Base-by-base conservation (phyloP, 2,797 vertebrate species). In the Pseudomugil gertrudae region DNA sequence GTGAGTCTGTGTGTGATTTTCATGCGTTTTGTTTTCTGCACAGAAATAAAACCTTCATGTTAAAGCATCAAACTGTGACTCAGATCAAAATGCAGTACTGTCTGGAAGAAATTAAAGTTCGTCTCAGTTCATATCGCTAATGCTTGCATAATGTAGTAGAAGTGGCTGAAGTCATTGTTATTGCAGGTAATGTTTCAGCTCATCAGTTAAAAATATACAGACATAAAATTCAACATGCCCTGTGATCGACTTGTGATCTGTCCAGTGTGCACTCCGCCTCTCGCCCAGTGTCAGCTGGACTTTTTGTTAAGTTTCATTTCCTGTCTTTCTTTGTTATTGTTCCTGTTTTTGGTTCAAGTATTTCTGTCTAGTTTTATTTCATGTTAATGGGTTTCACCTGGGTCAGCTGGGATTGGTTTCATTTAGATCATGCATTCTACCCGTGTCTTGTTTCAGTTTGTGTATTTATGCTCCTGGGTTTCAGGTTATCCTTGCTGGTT, bases 1-100 rank as follows among this genome's bases (percentile, higher is more conserved):
- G 97, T 98, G 86, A 95, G 91, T 93, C 51, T 40, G 33, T 73
- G 65, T 60, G 43, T 19, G 8, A 30, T 5, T 35, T 2, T 32
- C 30, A 21, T 29, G 29, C 58, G 70, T 6, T 72, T 36, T 76
- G 66, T 67, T 59, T 56, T 36, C 24, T 50, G 14, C 71, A 53
- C 40, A 53, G 55, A 51, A 62, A 60, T 29, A 62, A 68, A 72
- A 69, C 52, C 59, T 62, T 69, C 48, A 40, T 68, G 54, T 63
- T 32, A 54, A 80, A n/a, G 62, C 29, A 48, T 50, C 36, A 13
- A 77, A 4, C 54, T 56, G 26, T 79, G 47, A 76, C 57, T 68
- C 36, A 61, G 40, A 72, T 65, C 7, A 69, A 55, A 74, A 36
- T 36, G 35, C 38, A 40, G 1, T 15, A 15, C 9, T 15, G 36